These are phyloP conservation scores for Connochaetes taurinus DNA, from an alignment of 2,113 vertebrate species.

Conservation along the genomic window DNA sequence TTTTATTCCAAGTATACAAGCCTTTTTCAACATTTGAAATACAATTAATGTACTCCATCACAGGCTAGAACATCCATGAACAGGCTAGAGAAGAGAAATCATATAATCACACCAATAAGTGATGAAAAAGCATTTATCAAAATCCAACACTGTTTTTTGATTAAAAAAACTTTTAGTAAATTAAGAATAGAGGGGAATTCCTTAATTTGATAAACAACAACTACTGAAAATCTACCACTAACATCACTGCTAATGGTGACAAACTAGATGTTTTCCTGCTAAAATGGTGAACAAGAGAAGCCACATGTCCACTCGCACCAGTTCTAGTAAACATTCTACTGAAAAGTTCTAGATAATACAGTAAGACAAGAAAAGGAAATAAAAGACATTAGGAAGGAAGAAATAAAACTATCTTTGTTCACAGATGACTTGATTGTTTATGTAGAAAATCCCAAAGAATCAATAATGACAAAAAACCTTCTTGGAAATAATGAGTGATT, in stretches of 20 bases:
- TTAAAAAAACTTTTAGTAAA: neutral
- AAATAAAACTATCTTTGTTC: neutral
- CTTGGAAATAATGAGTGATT: neutral
- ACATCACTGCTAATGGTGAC: neutral
- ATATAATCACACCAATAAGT: neutral
- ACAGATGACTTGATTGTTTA: neutral
- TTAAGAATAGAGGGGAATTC: neutral
- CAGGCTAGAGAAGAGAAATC: neutral
- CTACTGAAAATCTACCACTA: neutral
- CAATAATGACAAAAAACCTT: neutral
- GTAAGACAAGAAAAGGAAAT: neutral
- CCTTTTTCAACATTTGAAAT: neutral
- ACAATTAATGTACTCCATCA: neutral
- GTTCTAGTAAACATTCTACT: neutral
- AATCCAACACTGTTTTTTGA: neutral
- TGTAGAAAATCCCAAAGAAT: neutral
- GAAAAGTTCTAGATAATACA: neutral
- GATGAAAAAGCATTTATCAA: neutral
- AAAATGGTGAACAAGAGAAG: neutral
- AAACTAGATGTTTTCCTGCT: neutral
- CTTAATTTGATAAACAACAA: neutral
- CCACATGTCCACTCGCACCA: neutral
- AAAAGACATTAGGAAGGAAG: neutral
- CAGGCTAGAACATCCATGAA: neutral
- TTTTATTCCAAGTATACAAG: neutral